Evolutionary conservation across 2,113 vertebrate genomes (phyloP).

Genomic region (Circaetus gallicus): DNA sequence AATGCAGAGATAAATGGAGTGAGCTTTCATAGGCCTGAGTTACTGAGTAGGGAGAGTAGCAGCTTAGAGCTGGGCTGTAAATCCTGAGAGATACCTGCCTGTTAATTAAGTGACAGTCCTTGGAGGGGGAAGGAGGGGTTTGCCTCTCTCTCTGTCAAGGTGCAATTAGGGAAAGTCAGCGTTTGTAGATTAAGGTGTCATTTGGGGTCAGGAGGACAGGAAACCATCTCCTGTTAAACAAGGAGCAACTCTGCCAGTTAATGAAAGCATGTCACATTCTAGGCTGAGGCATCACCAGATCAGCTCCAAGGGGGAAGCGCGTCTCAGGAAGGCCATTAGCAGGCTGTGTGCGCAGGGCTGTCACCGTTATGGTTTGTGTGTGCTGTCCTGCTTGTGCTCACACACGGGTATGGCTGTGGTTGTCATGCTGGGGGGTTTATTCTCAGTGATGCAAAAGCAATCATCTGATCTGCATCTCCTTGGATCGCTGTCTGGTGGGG

Average conservation of each 20-base stretch:
- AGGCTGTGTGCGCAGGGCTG: neutral
- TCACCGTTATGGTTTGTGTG: accelerated
- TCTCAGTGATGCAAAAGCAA: neutral
- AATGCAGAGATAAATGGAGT: neutral
- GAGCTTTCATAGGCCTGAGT: neutral
- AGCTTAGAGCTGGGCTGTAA: neutral
- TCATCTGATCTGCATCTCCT: neutral
- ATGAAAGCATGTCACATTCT: neutral
- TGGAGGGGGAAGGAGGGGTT: neutral
- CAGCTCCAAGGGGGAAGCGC: neutral
- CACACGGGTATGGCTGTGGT: neutral
- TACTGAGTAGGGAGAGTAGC: neutral
- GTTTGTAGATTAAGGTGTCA: conserved; percentile 14
- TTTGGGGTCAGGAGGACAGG: conserved; percentile 21
- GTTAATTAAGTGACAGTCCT: conserved; percentile 44
- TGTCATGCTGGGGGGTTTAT: neutral
- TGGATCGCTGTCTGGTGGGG: neutral
- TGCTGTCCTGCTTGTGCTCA: neutral
- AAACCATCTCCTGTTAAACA: conserved; percentile 14
- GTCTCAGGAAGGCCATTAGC: neutral
- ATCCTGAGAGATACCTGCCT: conserved; percentile 48
- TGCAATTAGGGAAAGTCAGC: conserved; percentile 19
- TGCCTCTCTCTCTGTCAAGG: neutral
- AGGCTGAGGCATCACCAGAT: neutral
- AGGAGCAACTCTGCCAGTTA: neutral